A percentile compares a stretch with the other conserved stretches of the same genome.
These are phyloP conservation scores for Drusus annulatus DNA, from an alignment of 1,140 invertebrate species.

Conservation along the genomic window DNA sequence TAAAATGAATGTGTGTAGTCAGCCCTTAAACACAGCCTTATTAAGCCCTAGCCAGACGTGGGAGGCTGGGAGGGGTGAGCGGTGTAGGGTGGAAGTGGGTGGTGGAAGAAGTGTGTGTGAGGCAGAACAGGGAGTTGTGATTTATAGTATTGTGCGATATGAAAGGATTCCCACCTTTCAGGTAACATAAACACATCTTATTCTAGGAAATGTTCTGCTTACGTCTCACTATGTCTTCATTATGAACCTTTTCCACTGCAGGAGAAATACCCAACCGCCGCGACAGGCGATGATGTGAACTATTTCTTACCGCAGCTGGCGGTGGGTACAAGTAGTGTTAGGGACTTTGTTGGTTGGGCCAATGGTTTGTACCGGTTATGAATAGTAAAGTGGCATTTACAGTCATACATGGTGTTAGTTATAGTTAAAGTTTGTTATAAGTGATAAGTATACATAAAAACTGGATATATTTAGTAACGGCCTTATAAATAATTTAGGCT, in stretches of 20 bases:
- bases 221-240: constrained; percentile 16
- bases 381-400: too few relatives aligned
- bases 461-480: too few relatives aligned
- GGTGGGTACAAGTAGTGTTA: too few relatives aligned
- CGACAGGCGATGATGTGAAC: neutral
- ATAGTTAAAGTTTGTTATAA: too few relatives aligned
- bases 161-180: constrained; percentile 22
- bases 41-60: neutral
- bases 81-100: neutral
- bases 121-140: neutral
- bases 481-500: too few relatives aligned
- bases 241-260: neutral
- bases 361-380: too few relatives aligned
- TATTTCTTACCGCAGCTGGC: too few relatives aligned
- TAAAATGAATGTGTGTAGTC: neutral
- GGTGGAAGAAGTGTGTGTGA: neutral
- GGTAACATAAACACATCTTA: constrained; percentile 26
- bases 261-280: neutral
- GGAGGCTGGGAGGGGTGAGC: neutral
- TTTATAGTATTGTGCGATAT: constrained; percentile 32
- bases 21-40: constrained; percentile 2
- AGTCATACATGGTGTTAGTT: too few relatives aligned
- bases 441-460: too few relatives aligned
- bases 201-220: neutral
- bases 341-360: too few relatives aligned